Conservation (phyloP, 1,140 invertebrate species). For the Drosophila aff. region DNA sequence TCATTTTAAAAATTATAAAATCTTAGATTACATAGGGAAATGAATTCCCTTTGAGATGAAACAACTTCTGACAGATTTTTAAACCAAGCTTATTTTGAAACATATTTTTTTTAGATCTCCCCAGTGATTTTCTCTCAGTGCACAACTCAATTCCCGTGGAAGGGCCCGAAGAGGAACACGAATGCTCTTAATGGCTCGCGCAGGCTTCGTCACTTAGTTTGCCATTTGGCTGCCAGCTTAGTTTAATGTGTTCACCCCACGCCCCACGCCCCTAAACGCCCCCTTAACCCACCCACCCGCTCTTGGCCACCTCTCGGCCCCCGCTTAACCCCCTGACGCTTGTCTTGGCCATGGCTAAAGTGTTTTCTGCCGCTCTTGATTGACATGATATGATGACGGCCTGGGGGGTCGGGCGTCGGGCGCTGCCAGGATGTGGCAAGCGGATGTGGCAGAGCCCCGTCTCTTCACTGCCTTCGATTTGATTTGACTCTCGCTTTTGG, state of each 20-base stretch:
- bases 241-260: conserved; percentile 56
- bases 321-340: conserved; percentile 1
- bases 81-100: not conserved
- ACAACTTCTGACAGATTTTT: not conserved
- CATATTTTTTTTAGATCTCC: no score
- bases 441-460: conserved; percentile 1
- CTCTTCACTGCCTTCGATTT: conserved; percentile 23
- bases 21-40: rapidly evolving
- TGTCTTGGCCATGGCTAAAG: conserved; percentile 48
- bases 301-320: no score
- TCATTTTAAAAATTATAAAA: not conserved
- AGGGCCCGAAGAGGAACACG: conserved; percentile 12
- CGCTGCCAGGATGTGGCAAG: conserved; percentile 7
- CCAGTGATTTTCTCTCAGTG: not conserved
- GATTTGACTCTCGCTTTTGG: conserved; percentile 23
- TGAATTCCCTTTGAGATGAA: not conserved
- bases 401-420: not conserved
- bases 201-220: conserved; percentile 60
- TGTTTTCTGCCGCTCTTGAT: conserved; percentile 67
- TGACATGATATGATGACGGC: conserved; percentile 67
- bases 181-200: conserved; percentile 52
- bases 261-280: not conserved
- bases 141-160: conserved; percentile 27
- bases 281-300: not conserved
- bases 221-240: conserved; percentile 75